Evolutionary conservation across 2,797 vertebrate species (phyloP).

Genomic region (Podarcis lilfordi): DNA sequence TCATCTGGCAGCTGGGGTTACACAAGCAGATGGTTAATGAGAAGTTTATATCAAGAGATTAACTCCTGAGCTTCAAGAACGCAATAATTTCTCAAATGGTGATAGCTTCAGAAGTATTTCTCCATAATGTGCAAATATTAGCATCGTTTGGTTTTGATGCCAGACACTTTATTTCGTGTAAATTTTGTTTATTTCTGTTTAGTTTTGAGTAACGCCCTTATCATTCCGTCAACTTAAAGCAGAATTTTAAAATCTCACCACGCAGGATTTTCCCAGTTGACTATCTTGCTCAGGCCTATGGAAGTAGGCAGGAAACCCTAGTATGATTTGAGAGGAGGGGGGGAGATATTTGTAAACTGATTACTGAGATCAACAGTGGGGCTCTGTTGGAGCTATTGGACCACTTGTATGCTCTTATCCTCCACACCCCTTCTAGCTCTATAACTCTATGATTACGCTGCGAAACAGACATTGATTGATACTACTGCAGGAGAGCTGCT

Average conservation of each 20-base stretch:
- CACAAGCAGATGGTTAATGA: neutral
- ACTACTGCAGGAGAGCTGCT: neutral
- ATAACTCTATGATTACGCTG: constrained; percentile 13
- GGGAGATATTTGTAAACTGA: neutral
- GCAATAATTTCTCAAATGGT: neutral
- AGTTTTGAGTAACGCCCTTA: too few relatives aligned
- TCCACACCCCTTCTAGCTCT: neutral
- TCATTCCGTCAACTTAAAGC: too few relatives aligned
- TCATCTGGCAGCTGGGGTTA: neutral
- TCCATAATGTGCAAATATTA: constrained; percentile 1
- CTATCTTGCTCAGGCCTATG: neutral
- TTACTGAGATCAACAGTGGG: neutral
- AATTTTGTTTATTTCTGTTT: neutral
- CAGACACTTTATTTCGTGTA: neutral
- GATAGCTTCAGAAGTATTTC: neutral
- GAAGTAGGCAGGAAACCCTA: neutral
- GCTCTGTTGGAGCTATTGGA: neutral
- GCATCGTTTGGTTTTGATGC: neutral
- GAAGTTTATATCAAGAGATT: neutral
- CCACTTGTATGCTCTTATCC: neutral
- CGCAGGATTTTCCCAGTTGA: neutral
- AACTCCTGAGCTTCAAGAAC: neutral
- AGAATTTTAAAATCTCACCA: neutral
- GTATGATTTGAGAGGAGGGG: neutral
- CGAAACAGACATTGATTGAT: neutral